Evolutionary conservation across 2,113 vertebrate genomes (phyloP).

Genomic region (Charina bottae): DNA sequence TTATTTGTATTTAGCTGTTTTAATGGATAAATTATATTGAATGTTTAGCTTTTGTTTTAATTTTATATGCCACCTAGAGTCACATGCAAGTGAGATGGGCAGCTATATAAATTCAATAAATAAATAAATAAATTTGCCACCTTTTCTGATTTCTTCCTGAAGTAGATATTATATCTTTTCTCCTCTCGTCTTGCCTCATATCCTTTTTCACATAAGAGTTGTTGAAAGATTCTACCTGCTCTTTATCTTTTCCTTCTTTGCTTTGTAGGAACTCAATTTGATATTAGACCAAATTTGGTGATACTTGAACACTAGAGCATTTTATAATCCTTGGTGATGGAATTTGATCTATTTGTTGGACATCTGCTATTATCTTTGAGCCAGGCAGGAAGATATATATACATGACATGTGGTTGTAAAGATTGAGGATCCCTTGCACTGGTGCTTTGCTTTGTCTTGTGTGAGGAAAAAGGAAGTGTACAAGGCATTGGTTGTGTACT

Average conservation of each 20-base stretch:
- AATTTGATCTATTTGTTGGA: not conserved
- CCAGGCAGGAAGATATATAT: not conserved
- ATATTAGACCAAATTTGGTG: not conserved
- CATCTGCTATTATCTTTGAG: rapidly evolving
- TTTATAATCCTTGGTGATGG: not conserved
- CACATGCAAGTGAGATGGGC: not conserved
- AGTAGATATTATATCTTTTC: not conserved
- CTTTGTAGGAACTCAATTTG: not conserved
- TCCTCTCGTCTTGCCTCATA: not conserved
- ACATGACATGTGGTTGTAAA: not conserved
- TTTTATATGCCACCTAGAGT: not conserved
- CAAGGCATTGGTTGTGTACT: constrained; percentile 38
- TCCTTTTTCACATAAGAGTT: not conserved
- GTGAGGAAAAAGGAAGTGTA: constrained; percentile 56
- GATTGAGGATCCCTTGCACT: not conserved
- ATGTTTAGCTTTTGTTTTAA: not conserved
- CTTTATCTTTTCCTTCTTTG: not conserved
- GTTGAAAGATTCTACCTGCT: not conserved
- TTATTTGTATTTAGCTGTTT: not conserved
- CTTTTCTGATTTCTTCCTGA: not conserved
- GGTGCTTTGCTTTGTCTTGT: constrained; percentile 2
- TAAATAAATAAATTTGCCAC: not conserved
- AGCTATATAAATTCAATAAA: not conserved
- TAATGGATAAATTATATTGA: not conserved
- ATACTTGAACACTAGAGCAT: not conserved